phyloP scores from a whole-genome alignment of 2,888 invertebrate genomes.

The Thera britannica region DNA sequence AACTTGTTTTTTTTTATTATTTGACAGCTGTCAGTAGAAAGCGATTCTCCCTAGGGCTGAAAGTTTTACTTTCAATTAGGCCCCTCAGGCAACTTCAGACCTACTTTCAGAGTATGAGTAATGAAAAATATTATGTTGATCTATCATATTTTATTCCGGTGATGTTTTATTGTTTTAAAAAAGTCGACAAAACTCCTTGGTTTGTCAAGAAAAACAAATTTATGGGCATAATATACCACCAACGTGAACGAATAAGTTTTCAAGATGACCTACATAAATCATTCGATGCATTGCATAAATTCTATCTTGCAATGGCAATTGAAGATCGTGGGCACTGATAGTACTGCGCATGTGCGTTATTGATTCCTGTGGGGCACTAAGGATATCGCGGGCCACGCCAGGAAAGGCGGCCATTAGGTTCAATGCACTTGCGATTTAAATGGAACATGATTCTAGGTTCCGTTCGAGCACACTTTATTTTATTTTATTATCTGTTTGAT shows the following conservation, averaged over 20 bases:
- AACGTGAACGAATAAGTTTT: background rate
- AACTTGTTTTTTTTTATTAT: too few relatives aligned
- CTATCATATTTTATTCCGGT: background rate
- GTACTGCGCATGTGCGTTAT: constrained; percentile 27
- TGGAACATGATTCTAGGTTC: background rate
- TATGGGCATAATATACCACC: background rate
- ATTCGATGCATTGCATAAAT: constrained; percentile 10
- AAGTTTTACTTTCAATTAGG: too few relatives aligned
- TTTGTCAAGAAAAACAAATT: background rate
- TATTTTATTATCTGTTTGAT: background rate
- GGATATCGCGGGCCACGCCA: background rate
- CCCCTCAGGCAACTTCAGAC: too few relatives aligned
- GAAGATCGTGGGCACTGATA: background rate
- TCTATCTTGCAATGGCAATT: background rate
- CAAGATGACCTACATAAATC: constrained; percentile 8
- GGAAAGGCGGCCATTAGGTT: background rate
- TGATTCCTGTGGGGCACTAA: constrained; percentile 11
- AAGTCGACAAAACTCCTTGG: background rate
- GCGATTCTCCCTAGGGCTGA: too few relatives aligned
- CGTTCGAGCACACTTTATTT: background rate
- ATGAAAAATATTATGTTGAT: too few relatives aligned
- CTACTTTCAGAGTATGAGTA: too few relatives aligned
- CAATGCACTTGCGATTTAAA: constrained; percentile 8
- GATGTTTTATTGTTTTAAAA: background rate
- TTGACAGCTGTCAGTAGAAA: too few relatives aligned